Evolutionary conservation across 2,113 vertebrate species (phyloP).

Genomic region (Vombatus ursinus): DNA sequence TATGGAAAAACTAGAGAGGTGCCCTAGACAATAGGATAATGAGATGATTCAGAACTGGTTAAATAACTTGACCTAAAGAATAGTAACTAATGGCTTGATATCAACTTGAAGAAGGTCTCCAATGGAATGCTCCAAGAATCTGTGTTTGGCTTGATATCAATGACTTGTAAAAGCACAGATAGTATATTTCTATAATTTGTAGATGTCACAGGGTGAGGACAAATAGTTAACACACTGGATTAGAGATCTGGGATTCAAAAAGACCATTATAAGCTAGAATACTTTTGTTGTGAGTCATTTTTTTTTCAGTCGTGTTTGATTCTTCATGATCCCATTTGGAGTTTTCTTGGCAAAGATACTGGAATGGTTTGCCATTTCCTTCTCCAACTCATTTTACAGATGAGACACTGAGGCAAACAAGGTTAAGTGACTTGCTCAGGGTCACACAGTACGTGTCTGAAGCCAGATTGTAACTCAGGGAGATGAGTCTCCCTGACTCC

Average conservation of each 20-base stretch:
- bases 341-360: too few relatives aligned
- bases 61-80: background rate
- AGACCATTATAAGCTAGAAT: background rate
- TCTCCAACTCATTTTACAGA: too few relatives aligned
- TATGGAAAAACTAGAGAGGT: background rate
- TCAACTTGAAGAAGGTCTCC: background rate
- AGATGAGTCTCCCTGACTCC: too few relatives aligned
- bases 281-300: background rate
- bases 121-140: background rate
- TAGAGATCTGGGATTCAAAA: background rate
- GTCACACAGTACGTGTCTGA: too few relatives aligned
- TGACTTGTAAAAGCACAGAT: background rate
- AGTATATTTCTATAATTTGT: background rate
- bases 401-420: too few relatives aligned
- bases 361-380: too few relatives aligned
- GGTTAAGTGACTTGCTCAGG: too few relatives aligned
- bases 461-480: too few relatives aligned
- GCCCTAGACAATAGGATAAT: background rate
- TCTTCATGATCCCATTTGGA: too few relatives aligned
- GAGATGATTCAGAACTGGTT: background rate
- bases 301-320: too few relatives aligned
- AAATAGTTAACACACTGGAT: background rate
- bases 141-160: background rate
- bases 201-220: background rate
- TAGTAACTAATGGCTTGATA: background rate